These are phyloP conservation scores for Fundulus diaphanus DNA, from an alignment of 2,797 vertebrate genomes.

Conservation along the genomic window DNA sequence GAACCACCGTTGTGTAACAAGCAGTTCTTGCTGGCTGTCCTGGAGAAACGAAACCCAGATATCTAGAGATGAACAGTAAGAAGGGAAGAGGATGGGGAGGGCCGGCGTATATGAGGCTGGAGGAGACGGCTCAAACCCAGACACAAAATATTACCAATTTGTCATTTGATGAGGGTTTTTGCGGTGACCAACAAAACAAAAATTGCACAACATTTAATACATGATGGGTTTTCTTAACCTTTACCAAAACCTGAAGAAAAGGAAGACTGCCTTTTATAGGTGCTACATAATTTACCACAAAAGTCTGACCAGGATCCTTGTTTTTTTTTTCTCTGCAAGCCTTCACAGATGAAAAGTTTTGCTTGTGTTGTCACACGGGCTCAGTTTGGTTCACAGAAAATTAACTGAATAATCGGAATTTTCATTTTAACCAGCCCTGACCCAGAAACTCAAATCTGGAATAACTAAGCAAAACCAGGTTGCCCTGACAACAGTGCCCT, in stretches of 20 bases:
- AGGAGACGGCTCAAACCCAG: neutral
- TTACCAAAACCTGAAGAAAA: neutral
- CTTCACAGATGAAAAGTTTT: neutral
- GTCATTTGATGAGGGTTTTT: neutral
- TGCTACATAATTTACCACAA: neutral
- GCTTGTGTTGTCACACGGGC: neutral
- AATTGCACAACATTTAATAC: neutral
- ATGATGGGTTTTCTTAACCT: neutral
- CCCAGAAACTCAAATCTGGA: too few species aligned
- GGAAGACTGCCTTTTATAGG: neutral
- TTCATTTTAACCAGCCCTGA: too few species aligned
- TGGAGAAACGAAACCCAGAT: conserved; percentile 29
- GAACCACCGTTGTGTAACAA: conserved; percentile 46
- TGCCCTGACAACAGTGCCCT: neutral
- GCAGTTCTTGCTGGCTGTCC: conserved; percentile 1
- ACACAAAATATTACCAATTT: neutral
- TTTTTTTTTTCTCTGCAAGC: neutral
- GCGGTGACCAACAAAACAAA: neutral
- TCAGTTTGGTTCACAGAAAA: neutral
- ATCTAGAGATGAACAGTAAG: conserved; percentile 26
- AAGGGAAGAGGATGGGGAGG: neutral
- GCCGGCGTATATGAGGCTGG: neutral
- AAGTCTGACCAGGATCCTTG: neutral
- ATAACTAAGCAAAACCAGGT: too few species aligned
- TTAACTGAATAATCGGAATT: too few species aligned